Base-by-base conservation (phyloP, 2,888 invertebrate species). In the Melanostoma scalare region DNA sequence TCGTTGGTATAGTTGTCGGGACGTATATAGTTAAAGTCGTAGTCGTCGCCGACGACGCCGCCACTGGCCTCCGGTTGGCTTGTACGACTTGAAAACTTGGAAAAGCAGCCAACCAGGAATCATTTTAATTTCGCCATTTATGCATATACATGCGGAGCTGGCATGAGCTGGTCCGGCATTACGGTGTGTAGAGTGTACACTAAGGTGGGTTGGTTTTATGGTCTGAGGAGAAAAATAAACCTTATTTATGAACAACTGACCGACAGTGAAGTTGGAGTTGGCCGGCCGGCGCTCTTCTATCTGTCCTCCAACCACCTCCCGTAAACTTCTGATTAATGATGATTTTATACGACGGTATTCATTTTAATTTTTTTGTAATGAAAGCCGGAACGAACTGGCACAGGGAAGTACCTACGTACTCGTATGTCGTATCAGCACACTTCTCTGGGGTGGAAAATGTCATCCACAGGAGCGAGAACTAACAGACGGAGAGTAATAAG, bases 291-390 rank as follows among this genome's bases (percentile, higher is more conserved):
- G 36, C 63, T 74, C 74, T 67, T 2, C 40, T 65, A 33, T 55
- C 60, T 61, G 67, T 42, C 46, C 52, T 38, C 56, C 50, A 33
- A 31, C 71, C 58, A 52, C 72, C 55, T 42, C 68, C 77, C 68
- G 67, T 78, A 58, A 82, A 72, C 68, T 82, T 84, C 79, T 84
- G 84, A 84, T 84, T 79, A 84, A 84, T 84, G 79, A 84, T 84
- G 79, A 84, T 84, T 84, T 84, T 84, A 84, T 84, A 74, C 84
- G 74, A 79, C 69, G 79, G 84, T 55, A 71, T 75, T 71, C 65
- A 50, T 48, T 48, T 36, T 36, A 30, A 3, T 46, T 5, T 5
- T 58, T 10, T 3, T 48, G 73, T 71, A 75, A 74, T 75, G 79
- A 55, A 75, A 84, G 65, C 61, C 63, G 71, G 61, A 75, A 78